These are phyloP conservation scores for Cuniculus paca DNA, from an alignment of 2,797 vertebrate species.

Conservation along the genomic window DNA sequence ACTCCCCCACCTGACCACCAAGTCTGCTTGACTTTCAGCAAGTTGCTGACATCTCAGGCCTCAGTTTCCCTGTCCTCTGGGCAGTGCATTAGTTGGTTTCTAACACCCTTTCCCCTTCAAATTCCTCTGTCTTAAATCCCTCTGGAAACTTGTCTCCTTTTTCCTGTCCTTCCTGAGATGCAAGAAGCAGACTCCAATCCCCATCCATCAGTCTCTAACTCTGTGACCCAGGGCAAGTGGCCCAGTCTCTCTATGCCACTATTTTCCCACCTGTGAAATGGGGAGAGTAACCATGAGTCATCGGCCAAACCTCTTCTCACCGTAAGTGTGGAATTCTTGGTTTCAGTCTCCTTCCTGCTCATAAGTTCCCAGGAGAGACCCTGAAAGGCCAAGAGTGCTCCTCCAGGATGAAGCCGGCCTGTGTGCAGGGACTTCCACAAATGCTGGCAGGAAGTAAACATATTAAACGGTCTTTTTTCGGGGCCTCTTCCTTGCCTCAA, in stretches of 20 bases:
- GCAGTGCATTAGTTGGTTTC: not conserved
- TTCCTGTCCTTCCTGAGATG: not conserved
- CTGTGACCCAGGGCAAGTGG: not conserved
- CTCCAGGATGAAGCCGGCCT: not conserved
- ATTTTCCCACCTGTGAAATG: not conserved
- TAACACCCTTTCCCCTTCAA: not conserved
- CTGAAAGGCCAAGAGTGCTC: not conserved
- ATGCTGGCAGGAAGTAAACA: conserved; percentile 31
- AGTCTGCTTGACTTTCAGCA: not conserved
- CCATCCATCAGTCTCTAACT: not conserved
- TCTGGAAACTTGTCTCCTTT: not conserved
- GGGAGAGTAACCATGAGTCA: not conserved
- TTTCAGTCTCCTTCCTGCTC: not conserved
- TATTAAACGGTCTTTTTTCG: not conserved
- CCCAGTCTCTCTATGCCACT: not conserved
- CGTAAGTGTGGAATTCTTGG: not conserved
- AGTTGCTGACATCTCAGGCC: not conserved
- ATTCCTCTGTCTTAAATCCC: not conserved
- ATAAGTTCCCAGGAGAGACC: not conserved
- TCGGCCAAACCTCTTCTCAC: not conserved
- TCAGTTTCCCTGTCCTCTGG: conserved; percentile 12
- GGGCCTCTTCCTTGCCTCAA: not conserved
- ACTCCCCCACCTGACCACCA: not conserved
- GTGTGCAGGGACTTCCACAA: not conserved
- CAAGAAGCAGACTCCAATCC: not conserved